Percentiles rank a stretch among this genome's conserved stretches.
These are phyloP conservation scores for Lasioglossum villosulum DNA, from an alignment of 2,888 invertebrate genomes.

Conservation along the genomic window DNA sequence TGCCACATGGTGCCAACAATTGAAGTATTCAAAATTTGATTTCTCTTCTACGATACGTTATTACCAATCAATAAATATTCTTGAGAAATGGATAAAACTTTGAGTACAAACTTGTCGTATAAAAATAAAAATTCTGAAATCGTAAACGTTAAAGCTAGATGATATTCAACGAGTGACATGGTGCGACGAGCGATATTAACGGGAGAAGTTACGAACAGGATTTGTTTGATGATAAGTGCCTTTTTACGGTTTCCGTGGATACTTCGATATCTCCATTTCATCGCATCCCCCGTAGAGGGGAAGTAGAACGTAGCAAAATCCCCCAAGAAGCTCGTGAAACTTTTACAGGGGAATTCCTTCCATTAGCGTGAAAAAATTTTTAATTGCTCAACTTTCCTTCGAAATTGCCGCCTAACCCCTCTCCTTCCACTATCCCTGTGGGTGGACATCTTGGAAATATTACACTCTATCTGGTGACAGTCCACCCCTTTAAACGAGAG, in stretches of 20 bases:
- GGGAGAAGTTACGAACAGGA: constrained; percentile 27
- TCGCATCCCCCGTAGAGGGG: background rate
- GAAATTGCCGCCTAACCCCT: background rate
- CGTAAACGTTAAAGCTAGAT: background rate
- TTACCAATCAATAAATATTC: background rate
- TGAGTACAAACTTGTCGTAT: background rate
- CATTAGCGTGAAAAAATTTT: constrained; percentile 32
- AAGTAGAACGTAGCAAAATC: background rate
- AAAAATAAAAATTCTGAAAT: background rate
- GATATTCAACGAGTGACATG: background rate
- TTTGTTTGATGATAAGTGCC: constrained; percentile 34
- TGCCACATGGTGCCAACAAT: background rate
- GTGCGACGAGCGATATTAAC: constrained; percentile 33
- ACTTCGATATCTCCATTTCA: constrained; percentile 15
- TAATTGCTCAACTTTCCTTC: constrained; percentile 18
- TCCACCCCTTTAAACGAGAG: background rate
- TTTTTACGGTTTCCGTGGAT: constrained; percentile 29
- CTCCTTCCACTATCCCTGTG: background rate
- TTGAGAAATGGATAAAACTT: background rate
- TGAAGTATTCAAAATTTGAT: too few species aligned
- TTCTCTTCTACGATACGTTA: background rate
- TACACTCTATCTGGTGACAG: background rate
- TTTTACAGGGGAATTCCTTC: constrained; percentile 11
- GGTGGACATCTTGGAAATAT: background rate
- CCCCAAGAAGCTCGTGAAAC: background rate